phyloP scores from a whole-genome alignment of 2,888 invertebrate species.

The Diarsia dahlii region DNA sequence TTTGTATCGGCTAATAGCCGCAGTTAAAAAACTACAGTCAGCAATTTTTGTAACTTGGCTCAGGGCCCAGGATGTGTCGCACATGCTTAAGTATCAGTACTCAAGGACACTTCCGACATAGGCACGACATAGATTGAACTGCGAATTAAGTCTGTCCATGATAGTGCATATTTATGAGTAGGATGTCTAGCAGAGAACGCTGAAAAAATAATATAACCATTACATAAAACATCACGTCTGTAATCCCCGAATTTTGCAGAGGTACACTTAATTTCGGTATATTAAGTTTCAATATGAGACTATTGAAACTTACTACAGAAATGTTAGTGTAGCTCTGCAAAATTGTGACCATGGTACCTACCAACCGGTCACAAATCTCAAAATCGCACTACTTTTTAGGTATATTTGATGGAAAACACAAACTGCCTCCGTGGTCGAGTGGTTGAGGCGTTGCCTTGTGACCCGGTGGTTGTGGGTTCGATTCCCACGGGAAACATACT shows the following conservation, averaged over 20 bases:
- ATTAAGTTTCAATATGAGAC: too few species aligned
- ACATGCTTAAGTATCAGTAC: conserved; percentile 41
- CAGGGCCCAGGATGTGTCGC: conserved; percentile 6
- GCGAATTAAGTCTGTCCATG: background rate
- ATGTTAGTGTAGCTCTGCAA: too few species aligned
- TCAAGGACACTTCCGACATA: background rate
- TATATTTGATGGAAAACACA: background rate
- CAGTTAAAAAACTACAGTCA: conserved; percentile 15
- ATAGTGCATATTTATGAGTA: background rate
- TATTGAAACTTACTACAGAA: too few species aligned
- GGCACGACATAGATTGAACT: background rate
- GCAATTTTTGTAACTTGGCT: conserved; percentile 36
- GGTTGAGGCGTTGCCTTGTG: too few species aligned
- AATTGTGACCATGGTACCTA: too few species aligned
- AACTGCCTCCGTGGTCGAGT: too few species aligned
- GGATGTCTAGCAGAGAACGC: background rate
- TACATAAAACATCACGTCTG: background rate
- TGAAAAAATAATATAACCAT: background rate
- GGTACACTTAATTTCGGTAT: too few species aligned
- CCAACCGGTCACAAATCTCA: background rate
- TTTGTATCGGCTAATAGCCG: background rate
- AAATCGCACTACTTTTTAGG: background rate
- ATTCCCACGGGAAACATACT: too few species aligned
- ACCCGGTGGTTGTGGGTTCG: too few species aligned
- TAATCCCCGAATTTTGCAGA: too few species aligned